Evolutionary conservation across 2,888 invertebrate species (phyloP).

Genomic region (Diachrysia chrysitis): DNA sequence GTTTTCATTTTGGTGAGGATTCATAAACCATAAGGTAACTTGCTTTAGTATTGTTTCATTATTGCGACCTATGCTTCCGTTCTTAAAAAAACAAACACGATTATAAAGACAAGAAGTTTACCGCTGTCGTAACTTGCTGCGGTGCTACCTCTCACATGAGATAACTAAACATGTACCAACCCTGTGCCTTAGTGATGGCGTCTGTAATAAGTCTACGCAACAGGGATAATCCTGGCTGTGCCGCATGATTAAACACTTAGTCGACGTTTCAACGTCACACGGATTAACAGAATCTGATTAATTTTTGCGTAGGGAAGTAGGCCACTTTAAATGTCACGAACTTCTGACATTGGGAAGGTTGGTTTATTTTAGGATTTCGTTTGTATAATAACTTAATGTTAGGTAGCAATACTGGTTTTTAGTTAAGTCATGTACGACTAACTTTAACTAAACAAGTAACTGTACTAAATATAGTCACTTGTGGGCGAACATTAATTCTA

Average conservation of each 20-base stretch:
- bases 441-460: too few relatives aligned
- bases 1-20: too few relatives aligned
- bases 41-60: too few relatives aligned
- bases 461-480: too few relatives aligned
- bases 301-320: slow-evolving; percentile 24
- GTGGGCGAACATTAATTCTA: neutral
- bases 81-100: too few relatives aligned
- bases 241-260: slow-evolving; percentile 47
- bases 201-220: slow-evolving; percentile 24
- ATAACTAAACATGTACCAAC: neutral
- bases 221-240: slow-evolving; percentile 38
- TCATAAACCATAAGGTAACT: too few relatives aligned
- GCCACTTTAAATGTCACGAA: slow-evolving; percentile 28
- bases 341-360: slow-evolving; percentile 7
- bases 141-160: neutral
- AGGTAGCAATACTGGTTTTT: neutral
- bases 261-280: slow-evolving; percentile 31
- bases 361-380: neutral
- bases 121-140: neutral
- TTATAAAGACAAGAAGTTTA: too few relatives aligned
- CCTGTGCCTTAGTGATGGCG: neutral
- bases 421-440: neutral
- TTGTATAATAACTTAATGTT: neutral
- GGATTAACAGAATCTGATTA: slow-evolving; percentile 38
- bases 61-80: too few relatives aligned